phyloP scores from a whole-genome alignment of 2,113 vertebrate genomes.

The Casuarius casuarius region DNA sequence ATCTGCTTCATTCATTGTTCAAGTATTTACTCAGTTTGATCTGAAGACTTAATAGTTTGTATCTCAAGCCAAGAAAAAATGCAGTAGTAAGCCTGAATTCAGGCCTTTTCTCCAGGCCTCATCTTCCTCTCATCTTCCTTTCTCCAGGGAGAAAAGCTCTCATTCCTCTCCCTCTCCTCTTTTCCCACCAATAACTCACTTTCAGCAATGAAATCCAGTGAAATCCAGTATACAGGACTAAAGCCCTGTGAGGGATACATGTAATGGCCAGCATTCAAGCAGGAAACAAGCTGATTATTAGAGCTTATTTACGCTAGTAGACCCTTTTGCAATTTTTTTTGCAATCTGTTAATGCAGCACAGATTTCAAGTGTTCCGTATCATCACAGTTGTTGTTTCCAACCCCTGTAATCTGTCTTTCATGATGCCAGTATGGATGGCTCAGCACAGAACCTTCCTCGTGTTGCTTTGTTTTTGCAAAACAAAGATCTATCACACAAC shows the following conservation, averaged over 20 bases:
- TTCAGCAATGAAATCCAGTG: neutral
- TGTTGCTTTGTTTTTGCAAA: neutral
- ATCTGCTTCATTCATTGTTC: neutral
- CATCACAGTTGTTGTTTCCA: neutral
- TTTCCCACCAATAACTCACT: neutral
- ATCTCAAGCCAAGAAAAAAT: neutral
- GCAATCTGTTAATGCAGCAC: neutral
- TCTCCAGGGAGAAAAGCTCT: neutral
- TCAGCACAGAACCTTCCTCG: neutral
- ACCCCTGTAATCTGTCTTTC: neutral
- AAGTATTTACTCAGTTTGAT: conserved; percentile 12
- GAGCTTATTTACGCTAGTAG: neutral
- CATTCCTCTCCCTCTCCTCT: neutral
- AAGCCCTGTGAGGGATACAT: neutral
- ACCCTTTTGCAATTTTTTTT: neutral
- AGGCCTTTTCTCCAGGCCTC: neutral
- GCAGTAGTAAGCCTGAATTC: neutral
- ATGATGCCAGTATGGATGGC: neutral
- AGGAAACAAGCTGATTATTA: neutral
- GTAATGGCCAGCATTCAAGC: neutral
- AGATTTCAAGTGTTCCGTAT: neutral
- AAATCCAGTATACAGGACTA: neutral
- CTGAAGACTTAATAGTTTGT: neutral
- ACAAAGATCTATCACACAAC: neutral
- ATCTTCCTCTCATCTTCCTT: neutral